Percentiles rank a stretch among this genome's conserved stretches.
Conservation (phyloP, 2,113 vertebrate species). For the Aleadryas rufinucha region DNA sequence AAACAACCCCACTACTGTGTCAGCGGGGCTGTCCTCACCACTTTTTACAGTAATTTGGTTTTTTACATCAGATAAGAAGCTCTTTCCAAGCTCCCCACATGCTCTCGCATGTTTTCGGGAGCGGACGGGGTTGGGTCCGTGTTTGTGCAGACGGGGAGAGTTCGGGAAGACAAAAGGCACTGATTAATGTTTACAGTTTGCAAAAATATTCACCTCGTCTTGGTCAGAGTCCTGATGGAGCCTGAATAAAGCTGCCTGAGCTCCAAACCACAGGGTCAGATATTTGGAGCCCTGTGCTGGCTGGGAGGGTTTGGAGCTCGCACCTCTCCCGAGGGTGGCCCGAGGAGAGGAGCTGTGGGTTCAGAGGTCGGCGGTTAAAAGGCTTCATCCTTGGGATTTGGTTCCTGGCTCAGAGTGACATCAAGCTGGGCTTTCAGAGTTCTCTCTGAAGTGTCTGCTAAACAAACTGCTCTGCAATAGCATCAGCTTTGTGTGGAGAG, state of each 20-base stretch:
- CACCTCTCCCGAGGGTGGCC: neutral
- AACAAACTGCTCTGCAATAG: neutral
- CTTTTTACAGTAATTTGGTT: neutral
- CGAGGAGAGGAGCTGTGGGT: neutral
- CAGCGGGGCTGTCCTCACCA: neutral
- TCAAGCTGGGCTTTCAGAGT: neutral
- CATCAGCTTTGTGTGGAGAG: neutral
- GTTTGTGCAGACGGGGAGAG: neutral
- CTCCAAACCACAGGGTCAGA: neutral
- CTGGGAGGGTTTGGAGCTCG: neutral
- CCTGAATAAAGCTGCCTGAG: neutral
- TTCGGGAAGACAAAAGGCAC: neutral
- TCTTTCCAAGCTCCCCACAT: neutral
- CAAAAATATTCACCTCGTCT: neutral
- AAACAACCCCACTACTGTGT: neutral
- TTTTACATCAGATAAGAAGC: neutral
- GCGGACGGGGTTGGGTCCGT: rapidly evolving
- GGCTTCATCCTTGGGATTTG: neutral
- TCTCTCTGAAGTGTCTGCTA: neutral
- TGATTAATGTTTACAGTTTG: neutral
- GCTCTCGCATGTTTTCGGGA: neutral
- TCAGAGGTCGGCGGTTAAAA: neutral
- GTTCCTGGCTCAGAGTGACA: neutral
- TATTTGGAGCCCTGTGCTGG: neutral
- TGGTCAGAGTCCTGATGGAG: neutral